Percentiles rank a stretch among this genome's conserved stretches.
phyloP scores from a whole-genome alignment of 2,113 vertebrate species.

The Miniopterus natalensis region DNA sequence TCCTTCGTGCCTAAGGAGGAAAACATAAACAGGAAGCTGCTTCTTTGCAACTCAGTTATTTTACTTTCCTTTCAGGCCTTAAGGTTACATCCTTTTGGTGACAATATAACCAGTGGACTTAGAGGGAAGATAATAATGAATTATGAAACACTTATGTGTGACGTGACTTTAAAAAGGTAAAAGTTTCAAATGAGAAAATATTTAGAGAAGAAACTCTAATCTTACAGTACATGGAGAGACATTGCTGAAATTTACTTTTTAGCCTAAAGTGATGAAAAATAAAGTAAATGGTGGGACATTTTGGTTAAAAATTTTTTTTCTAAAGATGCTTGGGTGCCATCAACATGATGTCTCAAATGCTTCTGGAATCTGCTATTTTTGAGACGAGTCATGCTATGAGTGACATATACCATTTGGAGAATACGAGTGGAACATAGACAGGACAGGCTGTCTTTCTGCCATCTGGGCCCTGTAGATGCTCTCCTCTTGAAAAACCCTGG shows the following conservation, averaged over 20 bases:
- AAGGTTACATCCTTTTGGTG: conserved; percentile 78
- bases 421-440: neutral
- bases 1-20: conserved; percentile 68
- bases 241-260: neutral
- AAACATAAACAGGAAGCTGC: conserved; percentile 81
- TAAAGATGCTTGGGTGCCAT: neutral
- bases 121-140: conserved; percentile 77
- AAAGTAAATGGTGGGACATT: neutral
- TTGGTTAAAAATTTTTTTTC: neutral
- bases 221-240: neutral
- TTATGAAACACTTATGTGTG: conserved; percentile 71
- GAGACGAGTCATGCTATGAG: neutral
- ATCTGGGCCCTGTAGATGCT: neutral
- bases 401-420: neutral
- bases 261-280: neutral
- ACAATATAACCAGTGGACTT: conserved; percentile 75
- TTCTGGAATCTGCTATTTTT: neutral
- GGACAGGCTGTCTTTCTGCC: neutral
- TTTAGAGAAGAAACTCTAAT: neutral
- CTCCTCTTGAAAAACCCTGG: neutral
- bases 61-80: conserved; percentile 79
- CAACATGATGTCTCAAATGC: neutral
- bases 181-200: conserved; percentile 76
- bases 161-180: conserved; percentile 63
- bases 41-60: conserved; percentile 80